Evolutionary conservation across 2,888 invertebrate species (phyloP), one percentile per base, ranked within the genome.

Genomic region (Meta bourneti): DNA sequence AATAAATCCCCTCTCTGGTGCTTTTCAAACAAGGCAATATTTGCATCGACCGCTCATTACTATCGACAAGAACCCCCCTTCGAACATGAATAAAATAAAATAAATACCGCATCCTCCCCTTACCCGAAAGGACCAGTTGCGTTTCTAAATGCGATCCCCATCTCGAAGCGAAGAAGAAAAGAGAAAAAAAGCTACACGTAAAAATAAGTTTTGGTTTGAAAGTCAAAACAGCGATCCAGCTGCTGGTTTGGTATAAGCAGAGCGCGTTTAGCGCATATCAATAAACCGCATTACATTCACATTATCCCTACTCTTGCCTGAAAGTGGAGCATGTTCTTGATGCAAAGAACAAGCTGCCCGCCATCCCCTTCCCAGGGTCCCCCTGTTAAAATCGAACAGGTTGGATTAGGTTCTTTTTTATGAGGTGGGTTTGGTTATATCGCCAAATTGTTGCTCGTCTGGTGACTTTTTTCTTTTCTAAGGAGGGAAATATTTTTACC

Each of bases 211-310:
- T 82, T 16, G 19, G 90, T 91, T 91, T 91, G 90, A 91, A 91
- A 91, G 90, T 91, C 90, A 91, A 91, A 91, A 71, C 70, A 91
- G 86, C 20, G 48, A 16, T 54, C 75, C 90, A 91, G 90, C 90
- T 91, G 90, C 51, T 69, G 85, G 48, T 75, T 61, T 16, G 75
- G 85, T 84, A 61, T 74, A 74, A 72, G 85, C 54, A 34, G 52
- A 72, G 54, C 78, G 70, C 78, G 72, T 90, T 85, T 85, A 83
- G 86, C 11, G 86, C 86, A 75, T 91, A 91, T 86, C 86, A 91
- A 91, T 91, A 91, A 91, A 91, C 81, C 90, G 51, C 54, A 91
- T 91, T 86, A 86, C 86, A 86, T 91, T 91, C 90, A 75, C 90
- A 91, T 91, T 91, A 91, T 86, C 69, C 49, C 54, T 81, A 78